These are phyloP conservation scores for Macrosteles quadrilineatus DNA, from an alignment of 1,140 invertebrate species.

Conservation along the genomic window DNA sequence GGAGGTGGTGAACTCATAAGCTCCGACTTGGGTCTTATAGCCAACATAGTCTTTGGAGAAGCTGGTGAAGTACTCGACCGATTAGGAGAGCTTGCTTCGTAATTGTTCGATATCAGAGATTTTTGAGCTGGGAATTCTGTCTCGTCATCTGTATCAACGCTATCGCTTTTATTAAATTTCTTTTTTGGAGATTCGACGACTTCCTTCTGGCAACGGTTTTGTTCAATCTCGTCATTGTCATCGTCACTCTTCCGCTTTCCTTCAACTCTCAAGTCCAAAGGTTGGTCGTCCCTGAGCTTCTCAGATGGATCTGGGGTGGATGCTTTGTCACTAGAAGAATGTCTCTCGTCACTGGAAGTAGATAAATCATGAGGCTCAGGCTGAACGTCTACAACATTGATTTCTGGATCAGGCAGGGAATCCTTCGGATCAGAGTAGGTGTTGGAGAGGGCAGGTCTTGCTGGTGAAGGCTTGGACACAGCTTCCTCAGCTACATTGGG, in stretches of 20 bases:
- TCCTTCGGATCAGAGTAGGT: slow-evolving; percentile 44
- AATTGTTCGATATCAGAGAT: not conserved
- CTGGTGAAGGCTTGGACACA: slow-evolving; percentile 63
- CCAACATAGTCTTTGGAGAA: not conserved
- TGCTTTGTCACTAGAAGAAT: not conserved
- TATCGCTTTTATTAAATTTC: not conserved
- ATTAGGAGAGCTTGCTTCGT: not conserved
- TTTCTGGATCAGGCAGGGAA: not conserved
- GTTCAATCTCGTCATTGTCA: not conserved
- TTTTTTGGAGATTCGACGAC: not conserved
- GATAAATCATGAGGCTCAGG: slow-evolving; percentile 45
- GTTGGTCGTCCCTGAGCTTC: slow-evolving; percentile 59
- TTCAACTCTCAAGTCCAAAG: slow-evolving; percentile 69
- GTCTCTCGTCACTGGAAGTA: slow-evolving; percentile 48
- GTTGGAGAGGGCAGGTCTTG: slow-evolving; percentile 52
- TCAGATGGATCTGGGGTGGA: not conserved
- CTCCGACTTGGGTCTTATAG: not conserved
- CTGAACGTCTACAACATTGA: not conserved
- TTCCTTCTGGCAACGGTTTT: not conserved
- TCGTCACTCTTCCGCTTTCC: slow-evolving; percentile 42
- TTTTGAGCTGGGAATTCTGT: no score
- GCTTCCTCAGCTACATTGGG: slow-evolving; percentile 66
- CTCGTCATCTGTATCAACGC: not conserved
- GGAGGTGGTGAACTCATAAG: not conserved
- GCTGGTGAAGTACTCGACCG: not conserved